Evolutionary conservation across 1,140 invertebrate genomes (phyloP), one percentile per base, ranked within the genome.

Genomic region (Spodoptera litura): DNA sequence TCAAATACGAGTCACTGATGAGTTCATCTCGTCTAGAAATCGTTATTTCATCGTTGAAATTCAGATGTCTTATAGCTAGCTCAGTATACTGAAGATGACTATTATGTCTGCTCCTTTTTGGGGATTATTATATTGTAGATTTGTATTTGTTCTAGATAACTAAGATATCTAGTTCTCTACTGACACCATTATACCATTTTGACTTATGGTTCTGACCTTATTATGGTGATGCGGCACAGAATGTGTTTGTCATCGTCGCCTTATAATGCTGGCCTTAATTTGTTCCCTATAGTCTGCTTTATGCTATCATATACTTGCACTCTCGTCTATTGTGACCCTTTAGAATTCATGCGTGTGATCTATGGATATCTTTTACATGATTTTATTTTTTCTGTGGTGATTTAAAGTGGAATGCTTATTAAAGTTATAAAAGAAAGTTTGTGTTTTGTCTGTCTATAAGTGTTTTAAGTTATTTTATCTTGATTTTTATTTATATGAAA

Each of bases 221-320:
- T 66, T 44, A 10, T 66, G 38, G 9, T 49, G 12, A 66, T 62
- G 62, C 62, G 38, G 35, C 61, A 13, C 61, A 31, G 38, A 49
- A 49, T 66, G 44, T 49, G 62, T 66, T 20, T 20, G 61, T 66
- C 62, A 25, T 66, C 62, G 62, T 49, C 62, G 62, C 62, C 62
- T 49, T 66, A 49, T 15, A 20, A 2, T n/a, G 10, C 15, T 20
- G 62, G 49, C 62, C 62, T 66, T 66, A 66, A 66, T 66, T 66
- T 20, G n/a, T 25, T 66, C 13, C 15, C 62, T 66, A 49, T 64
- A 10, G 9, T 38, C 15, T 20, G 20, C 20, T n/a, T n/a, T n/a
- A n/a, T n/a, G n/a, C 20, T 20, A 1, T 6, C 9, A 5, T 9
- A 61, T 31, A 15, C 62, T 66, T 44, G 5, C 38, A 6, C 62